phyloP scores from a whole-genome alignment of 2,113 vertebrate genomes.

The Gasterosteus aculeatus region DNA sequence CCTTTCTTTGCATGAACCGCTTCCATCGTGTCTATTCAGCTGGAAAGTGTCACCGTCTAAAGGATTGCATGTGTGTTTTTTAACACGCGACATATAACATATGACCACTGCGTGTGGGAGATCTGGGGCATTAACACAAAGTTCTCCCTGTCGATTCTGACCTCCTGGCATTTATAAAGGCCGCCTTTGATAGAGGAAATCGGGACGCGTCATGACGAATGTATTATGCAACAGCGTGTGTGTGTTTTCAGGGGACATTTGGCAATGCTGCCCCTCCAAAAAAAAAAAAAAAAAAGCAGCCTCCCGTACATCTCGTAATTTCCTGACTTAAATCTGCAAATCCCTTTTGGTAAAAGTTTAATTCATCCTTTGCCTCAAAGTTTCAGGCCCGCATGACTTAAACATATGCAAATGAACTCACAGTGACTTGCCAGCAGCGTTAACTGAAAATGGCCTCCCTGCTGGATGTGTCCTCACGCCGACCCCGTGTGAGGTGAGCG shows the following conservation, averaged over 20 bases:
- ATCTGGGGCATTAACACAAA: not conserved
- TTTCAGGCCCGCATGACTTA: conserved; percentile 28
- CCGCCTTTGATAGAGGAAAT: conserved; percentile 1
- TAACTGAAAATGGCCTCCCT: conserved; percentile 21
- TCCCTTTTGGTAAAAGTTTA: conserved; percentile 34
- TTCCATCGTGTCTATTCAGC: conserved; percentile 9
- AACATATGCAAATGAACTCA: conserved; percentile 42
- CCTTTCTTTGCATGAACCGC: conserved; percentile 3
- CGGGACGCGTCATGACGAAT: conserved; percentile 7
- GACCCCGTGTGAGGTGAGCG: conserved; percentile 26
- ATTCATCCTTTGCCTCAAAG: conserved; percentile 39
- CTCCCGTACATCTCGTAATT: not conserved
- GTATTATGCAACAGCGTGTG: conserved; percentile 8
- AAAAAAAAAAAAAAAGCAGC: too few species aligned
- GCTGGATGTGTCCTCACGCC: conserved; percentile 33
- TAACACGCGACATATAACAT: conserved; percentile 2
- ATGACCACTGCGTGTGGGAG: not conserved
- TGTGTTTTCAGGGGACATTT: conserved; percentile 2
- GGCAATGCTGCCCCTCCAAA: not conserved
- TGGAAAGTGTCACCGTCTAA: conserved; percentile 2
- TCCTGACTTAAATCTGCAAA: conserved; percentile 19
- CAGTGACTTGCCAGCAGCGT: conserved; percentile 17
- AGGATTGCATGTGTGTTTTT: conserved; percentile 1
- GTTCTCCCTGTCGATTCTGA: not conserved
- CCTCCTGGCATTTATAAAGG: not conserved